These are phyloP conservation scores for Acipenser transmontanus DNA, from an alignment of 2,797 vertebrate species.

Conservation along the genomic window DNA sequence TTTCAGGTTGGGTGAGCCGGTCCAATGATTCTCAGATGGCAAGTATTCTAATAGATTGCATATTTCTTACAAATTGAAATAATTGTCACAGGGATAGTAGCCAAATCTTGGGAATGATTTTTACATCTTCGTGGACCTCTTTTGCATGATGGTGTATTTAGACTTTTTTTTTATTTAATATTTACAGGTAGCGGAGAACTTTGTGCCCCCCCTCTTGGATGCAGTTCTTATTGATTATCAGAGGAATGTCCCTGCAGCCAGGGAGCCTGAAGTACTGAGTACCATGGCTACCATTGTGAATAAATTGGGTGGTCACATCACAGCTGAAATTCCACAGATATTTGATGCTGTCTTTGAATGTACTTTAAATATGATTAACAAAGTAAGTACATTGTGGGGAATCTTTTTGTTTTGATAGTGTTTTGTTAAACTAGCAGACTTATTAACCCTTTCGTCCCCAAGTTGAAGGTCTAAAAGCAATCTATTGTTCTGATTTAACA, in stretches of 20 bases:
- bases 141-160: no score
- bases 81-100: no score
- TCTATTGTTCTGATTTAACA: no score
- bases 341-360: constrained; percentile 97
- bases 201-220: constrained; percentile 88
- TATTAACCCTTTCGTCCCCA: no score
- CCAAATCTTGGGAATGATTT: no score
- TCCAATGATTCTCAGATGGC: constrained; percentile 96
- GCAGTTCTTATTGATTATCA: constrained; percentile 97
- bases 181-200: constrained; percentile 87
- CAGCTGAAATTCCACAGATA: constrained; percentile 94
- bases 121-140: background rate
- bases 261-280: constrained; percentile 95
- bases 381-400: constrained; percentile 54
- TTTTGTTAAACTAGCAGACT: no score
- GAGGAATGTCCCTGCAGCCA: constrained; percentile 90
- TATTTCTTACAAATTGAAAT: no score
- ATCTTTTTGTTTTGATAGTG: background rate
- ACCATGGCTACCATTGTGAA: constrained; percentile 98
- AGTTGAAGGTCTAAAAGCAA: no score
- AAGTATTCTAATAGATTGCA: constrained; percentile 39
- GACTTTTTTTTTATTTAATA: background rate
- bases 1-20: constrained; percentile 95
- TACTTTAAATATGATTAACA: constrained; percentile 98
- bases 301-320: constrained; percentile 92